Evolutionary conservation across 2,113 vertebrate species (phyloP), one percentile per base, ranked within the genome.

Genomic region (Tachuris rubrigastra): DNA sequence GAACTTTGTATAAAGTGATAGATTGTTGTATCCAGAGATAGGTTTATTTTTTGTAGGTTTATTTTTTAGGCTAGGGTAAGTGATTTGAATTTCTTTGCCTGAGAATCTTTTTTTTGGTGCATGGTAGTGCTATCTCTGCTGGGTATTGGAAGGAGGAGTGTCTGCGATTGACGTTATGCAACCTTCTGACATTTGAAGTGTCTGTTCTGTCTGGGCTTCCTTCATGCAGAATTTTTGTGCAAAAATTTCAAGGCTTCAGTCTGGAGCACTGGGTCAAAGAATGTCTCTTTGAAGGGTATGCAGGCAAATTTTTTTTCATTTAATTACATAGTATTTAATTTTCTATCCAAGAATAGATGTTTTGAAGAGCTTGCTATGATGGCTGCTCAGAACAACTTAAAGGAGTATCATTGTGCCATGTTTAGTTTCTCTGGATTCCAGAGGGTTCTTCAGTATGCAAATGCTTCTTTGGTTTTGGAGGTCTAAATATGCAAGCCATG

Each of bases 201-300:
- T 98, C 98, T 99, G 98, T 99, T 99, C 99, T 99, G 98, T 99
- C 98, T 99, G 98, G 96, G 95, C 97, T 98, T 97, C 88, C 96
- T 95, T 98, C 93, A 37, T 65, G 96, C 88, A 97, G 96, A 95
- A 97, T 98, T 97, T 98, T 98, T 98, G 95, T 97, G 98, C 94
- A 98, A 97, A 97, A 98, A 98, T 98, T 90, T 97, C 97, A 98
- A 96, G 93, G 96, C 98, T 98, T 98, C 98, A 97, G 97, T 98
- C 98, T 98, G 97, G 97, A 98, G 98, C 97, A 97, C 95, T 96
- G 96, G 97, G 98, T 99, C 98, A 98, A 98, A 98, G 98, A 98
- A 98, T 98, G 97, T 97, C 96, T 98, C 98, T 98, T 98, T 98
- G 98, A 99, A 98, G 97, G 96, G 92, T 90, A 98, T 97, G 98